Percentiles rank a stretch among this genome's conserved stretches.
Evolutionary conservation across 53 echinoderm and acorn worm species (phyloP).

Genomic region (Luidia sarsii): DNA sequence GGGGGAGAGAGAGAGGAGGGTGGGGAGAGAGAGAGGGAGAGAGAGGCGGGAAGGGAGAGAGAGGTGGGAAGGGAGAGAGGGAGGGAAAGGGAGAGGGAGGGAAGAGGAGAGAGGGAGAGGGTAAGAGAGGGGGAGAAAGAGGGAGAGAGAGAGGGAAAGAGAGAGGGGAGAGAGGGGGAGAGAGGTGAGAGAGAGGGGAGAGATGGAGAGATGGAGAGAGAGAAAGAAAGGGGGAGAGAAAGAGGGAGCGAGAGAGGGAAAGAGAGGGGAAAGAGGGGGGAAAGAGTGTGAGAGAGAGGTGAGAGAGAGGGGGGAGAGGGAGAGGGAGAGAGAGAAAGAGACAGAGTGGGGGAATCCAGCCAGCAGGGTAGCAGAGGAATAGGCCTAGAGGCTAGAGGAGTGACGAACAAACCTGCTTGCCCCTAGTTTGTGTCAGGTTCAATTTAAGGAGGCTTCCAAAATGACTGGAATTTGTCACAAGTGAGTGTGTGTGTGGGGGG

Average conservation of each 20-base stretch:
- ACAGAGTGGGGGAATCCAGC: slow-evolving; percentile 15
- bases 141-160: neutral
- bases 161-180: slow-evolving; percentile 1
- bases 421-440: slow-evolving; percentile 31
- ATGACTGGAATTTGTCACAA: slow-evolving; percentile 36
- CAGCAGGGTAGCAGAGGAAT: neutral
- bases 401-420: slow-evolving; percentile 54
- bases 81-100: neutral
- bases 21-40: no score
- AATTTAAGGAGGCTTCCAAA: slow-evolving; percentile 18
- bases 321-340: no score
- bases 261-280: slow-evolving; percentile 3
- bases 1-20: no score
- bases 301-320: no score
- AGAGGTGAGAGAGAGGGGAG: no score
- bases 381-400: no score
- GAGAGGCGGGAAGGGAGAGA: neutral
- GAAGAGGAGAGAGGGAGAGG: slow-evolving; percentile 19
- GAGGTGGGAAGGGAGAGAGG: neutral
- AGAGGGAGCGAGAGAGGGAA: neutral
- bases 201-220: slow-evolving; percentile 25
- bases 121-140: slow-evolving; percentile 3
- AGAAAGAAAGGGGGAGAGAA: neutral
- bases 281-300: neutral
- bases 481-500: no score